These are phyloP conservation scores for Cherax destructor DNA, from an alignment of 1,140 invertebrate genomes.

Conservation along the genomic window DNA sequence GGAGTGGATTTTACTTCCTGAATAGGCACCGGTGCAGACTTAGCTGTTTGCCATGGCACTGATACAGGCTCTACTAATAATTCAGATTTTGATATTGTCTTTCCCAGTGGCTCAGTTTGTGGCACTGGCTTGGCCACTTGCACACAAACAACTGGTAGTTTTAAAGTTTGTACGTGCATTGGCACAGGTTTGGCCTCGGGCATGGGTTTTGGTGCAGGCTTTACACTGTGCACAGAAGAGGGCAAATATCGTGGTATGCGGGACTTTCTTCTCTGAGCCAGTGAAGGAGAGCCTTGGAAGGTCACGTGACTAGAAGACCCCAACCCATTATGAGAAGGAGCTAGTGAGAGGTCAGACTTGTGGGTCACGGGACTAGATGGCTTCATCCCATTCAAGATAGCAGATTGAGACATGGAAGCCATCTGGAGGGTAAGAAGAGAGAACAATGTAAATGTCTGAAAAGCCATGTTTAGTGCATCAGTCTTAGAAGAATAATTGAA, in stretches of 20 bases:
- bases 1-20: constrained; percentile 32
- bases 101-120: neutral
- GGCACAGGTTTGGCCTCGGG: constrained; percentile 7
- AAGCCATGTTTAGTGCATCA: constrained; percentile 12
- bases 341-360: constrained; percentile 43
- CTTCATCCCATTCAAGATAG: constrained; percentile 58
- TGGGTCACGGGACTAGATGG: constrained; percentile 57
- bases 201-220: neutral
- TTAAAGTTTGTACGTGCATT: neutral
- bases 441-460: constrained; percentile 36
- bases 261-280: constrained; percentile 52
- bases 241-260: constrained; percentile 58
- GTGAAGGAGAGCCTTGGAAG: constrained; percentile 50
- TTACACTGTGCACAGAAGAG: constrained; percentile 36
- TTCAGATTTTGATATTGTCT: constrained; percentile 1
- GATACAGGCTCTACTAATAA: constrained; percentile 30
- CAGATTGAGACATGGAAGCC: constrained; percentile 57
- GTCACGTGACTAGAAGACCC: constrained; percentile 44
- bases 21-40: constrained; percentile 33
- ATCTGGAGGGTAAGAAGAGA: constrained; percentile 62
- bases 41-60: constrained; percentile 22
- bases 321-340: constrained; percentile 34
- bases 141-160: constrained; percentile 16
- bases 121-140: constrained; percentile 11
- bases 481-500: neutral